These are phyloP conservation scores for Athalia cordata DNA, from an alignment of 2,888 invertebrate genomes.

Conservation along the genomic window DNA sequence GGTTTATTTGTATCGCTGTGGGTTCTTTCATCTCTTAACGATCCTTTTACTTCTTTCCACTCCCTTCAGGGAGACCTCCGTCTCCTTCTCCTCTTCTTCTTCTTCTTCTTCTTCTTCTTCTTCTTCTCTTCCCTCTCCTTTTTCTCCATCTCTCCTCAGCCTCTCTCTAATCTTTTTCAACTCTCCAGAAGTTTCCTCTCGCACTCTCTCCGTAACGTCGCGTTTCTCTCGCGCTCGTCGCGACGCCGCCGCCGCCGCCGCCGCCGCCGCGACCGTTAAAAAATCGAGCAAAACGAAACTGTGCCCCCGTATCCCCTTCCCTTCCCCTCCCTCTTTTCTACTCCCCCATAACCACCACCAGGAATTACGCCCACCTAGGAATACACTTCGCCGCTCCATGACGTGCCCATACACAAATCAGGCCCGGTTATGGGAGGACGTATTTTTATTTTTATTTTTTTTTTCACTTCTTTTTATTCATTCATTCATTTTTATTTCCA, in stretches of 20 bases:
- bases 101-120: conserved; percentile 45
- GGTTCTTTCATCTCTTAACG: conserved; percentile 52
- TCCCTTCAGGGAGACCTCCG: conserved; percentile 35
- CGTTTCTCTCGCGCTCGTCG: conserved; percentile 35
- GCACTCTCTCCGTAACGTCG: conserved; percentile 46
- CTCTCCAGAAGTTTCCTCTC: conserved; percentile 48
- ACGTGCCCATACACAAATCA: conserved; percentile 34
- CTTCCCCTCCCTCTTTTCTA: background rate
- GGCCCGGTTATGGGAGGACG: background rate
- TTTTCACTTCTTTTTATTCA: too few species aligned
- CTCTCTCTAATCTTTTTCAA: conserved; percentile 38
- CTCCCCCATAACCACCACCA: conserved; percentile 40
- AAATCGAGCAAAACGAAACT: conserved; percentile 59
- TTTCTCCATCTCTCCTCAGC: conserved; percentile 10
- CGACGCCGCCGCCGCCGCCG: conserved; percentile 44
- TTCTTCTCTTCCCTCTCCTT: conserved; percentile 30
- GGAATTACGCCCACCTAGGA: conserved; percentile 53
- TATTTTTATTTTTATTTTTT: background rate
- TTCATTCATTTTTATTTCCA: too few species aligned
- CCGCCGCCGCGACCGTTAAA: conserved; percentile 62
- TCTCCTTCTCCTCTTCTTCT: conserved; percentile 14
- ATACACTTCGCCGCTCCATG: conserved; percentile 24
- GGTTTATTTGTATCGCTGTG: conserved; percentile 53
- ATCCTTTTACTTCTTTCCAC: conserved; percentile 48
- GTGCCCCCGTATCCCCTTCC: too few species aligned